Evolutionary conservation across 2,888 invertebrate genomes (phyloP).

Genomic region (Perdita meconis): DNA sequence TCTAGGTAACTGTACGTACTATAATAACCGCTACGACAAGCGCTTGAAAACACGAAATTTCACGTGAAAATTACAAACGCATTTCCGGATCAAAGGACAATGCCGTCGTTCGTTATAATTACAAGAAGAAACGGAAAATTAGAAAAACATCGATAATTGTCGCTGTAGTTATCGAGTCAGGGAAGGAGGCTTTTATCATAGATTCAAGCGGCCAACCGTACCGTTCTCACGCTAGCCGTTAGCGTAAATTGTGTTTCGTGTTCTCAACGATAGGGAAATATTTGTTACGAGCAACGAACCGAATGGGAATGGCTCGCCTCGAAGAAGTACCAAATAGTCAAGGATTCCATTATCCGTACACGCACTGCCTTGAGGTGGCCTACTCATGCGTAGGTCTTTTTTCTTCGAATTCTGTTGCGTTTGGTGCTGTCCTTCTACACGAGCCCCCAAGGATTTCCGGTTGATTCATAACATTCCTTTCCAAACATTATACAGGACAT

Average conservation of each 20-base stretch:
- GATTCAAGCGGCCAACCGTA: conserved; percentile 27
- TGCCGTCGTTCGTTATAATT: conserved; percentile 64
- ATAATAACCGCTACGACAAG: conserved; percentile 26
- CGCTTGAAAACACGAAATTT: conserved; percentile 18
- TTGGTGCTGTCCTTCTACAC: conserved; percentile 45
- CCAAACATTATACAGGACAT: background rate
- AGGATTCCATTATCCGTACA: conserved; percentile 62
- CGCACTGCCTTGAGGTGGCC: conserved; percentile 77
- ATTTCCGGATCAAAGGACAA: conserved; percentile 33
- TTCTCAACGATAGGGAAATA: conserved; percentile 26
- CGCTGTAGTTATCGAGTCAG: conserved; percentile 13
- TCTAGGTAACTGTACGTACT: conserved; percentile 37
- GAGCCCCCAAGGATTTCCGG: conserved; percentile 54
- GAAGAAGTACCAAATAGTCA: conserved; percentile 62
- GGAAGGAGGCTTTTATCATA: conserved; percentile 13
- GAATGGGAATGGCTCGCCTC: conserved; percentile 51
- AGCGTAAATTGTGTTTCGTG: conserved; percentile 20
- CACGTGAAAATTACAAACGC: background rate
- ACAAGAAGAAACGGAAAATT: conserved; percentile 74
- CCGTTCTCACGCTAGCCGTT: conserved; percentile 3
- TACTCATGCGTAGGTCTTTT: conserved; percentile 71
- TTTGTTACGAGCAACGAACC: conserved; percentile 61
- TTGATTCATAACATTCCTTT: conserved; percentile 41
- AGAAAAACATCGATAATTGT: conserved; percentile 38
- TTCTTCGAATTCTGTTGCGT: conserved; percentile 53